These are phyloP conservation scores for human DNA, from an alignment of 2,113 vertebrate species.

Conservation along the genomic window GRCh38 chr5:115868001-115868500, in stretches of 20 bases:
- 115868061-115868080: neutral
- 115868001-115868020: neutral
- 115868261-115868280: neutral
- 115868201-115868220: constrained; percentile 15
- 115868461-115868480: neutral
- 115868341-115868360: neutral
- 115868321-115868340: neutral
- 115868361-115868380: neutral
- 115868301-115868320: neutral
- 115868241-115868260: neutral
- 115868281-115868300: neutral
- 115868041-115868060: neutral
- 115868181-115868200: neutral
- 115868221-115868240: constrained; percentile 20
- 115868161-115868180: constrained; percentile 11
- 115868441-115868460: neutral
- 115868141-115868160: constrained; percentile 1
- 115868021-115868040: constrained; percentile 12
- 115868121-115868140: constrained; percentile 1
- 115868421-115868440: neutral
- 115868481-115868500: neutral
- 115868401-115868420: neutral
- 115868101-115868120: neutral
- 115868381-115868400: neutral
- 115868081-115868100: neutral